Base-by-base conservation (phyloP, 2,888 invertebrate genomes). In the Cephus rjabovi region DNA sequence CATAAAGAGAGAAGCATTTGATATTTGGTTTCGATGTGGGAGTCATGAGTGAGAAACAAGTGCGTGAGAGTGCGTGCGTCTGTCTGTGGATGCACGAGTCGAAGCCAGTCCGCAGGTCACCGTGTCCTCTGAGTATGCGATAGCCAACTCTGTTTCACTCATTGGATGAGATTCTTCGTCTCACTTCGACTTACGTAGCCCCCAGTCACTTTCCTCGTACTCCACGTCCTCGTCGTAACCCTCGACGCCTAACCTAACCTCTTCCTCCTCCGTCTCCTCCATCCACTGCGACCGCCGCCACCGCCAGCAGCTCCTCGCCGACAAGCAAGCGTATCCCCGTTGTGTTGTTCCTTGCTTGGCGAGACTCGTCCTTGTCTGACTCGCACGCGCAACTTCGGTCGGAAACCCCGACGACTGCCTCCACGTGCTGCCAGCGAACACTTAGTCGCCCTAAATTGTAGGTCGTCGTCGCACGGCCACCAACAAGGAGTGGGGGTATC, bases 371-470 rank as follows among this genome's bases (percentile, higher is more conserved):
- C 79, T 79, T 76, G 77, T 83, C 71, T 70, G 76, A 78, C 78
- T 78, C 84, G 87, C 87, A 87, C 87, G 87, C 87, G 87, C 87
- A 84, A 77, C 78, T 76, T 78, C 23, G 81, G 76, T 12, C 69
- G 33, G 88, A 90, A 90, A 90, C 90, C 90, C 79, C 87, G 85
- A 76, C 90, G 85, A 78, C 90, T 79, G 85, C 90, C 90, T 91
- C 90, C 90, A 91, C 90, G 90, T 90, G 90, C 90, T 88, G 88
- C 79, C 82, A 79, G 81, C 82, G 34, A 84, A 83, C 85, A 80
- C 83, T 88, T 86, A 82, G 85, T 82, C 87, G 86, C 88, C 88
- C 89, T 84, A 90, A 89, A 90, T 90, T 90, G 89, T 90, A 90
- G 90, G 90, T 89, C 88, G 89, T 85, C 86, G 87, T 79, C 84